phyloP scores from a whole-genome alignment of 2,888 invertebrate species.

The Napeogenes inachia region DNA sequence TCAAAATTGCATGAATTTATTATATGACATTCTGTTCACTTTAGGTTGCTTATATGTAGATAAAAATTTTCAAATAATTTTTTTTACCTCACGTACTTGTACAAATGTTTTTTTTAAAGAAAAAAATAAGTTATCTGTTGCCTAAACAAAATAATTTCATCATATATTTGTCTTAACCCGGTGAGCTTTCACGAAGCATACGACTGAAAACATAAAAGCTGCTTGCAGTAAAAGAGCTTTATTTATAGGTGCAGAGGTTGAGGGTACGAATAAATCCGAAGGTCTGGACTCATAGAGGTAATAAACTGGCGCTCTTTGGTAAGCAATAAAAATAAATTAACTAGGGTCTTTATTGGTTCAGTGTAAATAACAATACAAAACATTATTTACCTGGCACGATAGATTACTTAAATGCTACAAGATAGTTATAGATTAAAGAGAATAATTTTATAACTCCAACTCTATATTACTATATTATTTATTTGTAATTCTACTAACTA shows the following conservation, averaged over 20 bases:
- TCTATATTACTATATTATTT: no score
- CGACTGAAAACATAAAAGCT: constrained; percentile 11
- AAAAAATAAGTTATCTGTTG: no score
- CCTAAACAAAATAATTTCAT: background rate
- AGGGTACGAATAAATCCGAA: constrained; percentile 42
- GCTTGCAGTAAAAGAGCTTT: constrained; percentile 27
- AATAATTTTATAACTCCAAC: no score
- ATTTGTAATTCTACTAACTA: no score
- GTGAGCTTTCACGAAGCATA: constrained; percentile 6
- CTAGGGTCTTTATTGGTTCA: constrained; percentile 21
- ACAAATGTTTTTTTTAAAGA: no score
- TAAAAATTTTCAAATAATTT: background rate
- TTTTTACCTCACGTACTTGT: no score
- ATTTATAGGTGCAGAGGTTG: constrained; percentile 35
- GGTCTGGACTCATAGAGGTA: constrained; percentile 37
- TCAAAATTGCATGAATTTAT: background rate
- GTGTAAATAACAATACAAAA: constrained; percentile 13
- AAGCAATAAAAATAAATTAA: constrained; percentile 55
- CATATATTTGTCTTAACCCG: background rate
- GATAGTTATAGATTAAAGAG: no score
- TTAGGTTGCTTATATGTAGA: background rate
- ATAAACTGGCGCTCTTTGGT: constrained; percentile 48
- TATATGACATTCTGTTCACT: background rate
- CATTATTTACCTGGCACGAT: constrained; percentile 17
- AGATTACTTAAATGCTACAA: background rate